A percentile compares a stretch with the other conserved stretches of the same genome.
These are phyloP conservation scores for Mesochorus sp. DNA, from an alignment of 2,888 invertebrate genomes.

Conservation along the genomic window DNA sequence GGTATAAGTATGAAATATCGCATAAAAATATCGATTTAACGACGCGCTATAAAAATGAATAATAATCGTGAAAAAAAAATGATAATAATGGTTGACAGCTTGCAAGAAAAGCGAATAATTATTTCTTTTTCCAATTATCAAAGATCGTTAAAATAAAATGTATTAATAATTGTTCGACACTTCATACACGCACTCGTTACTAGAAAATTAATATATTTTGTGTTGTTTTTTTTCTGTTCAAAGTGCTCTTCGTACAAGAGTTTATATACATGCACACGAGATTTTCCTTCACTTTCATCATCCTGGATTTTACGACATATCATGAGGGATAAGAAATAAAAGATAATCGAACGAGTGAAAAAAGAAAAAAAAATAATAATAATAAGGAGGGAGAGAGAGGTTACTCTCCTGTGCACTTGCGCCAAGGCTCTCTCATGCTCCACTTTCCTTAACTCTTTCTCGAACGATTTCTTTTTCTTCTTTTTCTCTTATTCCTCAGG, in stretches of 20 bases:
- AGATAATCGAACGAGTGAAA: conserved; percentile 41
- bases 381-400: conserved; percentile 38
- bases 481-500: conserved; percentile 47
- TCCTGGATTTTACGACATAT: conserved; percentile 37
- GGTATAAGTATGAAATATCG: no score
- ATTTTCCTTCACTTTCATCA: conserved; percentile 61
- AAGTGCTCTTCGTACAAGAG: background rate
- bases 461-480: conserved; percentile 49
- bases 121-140: background rate
- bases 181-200: conserved; percentile 5
- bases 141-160: no score
- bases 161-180: conserved; percentile 5
- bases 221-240: background rate
- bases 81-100: no score
- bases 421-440: conserved; percentile 54
- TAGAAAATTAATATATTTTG: conserved; percentile 12
- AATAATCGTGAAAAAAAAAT: no score
- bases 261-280: conserved; percentile 12
- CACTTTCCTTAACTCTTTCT: conserved; percentile 64
- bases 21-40: no score
- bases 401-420: conserved; percentile 38
- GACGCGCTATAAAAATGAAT: no score
- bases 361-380: background rate
- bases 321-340: conserved; percentile 35
- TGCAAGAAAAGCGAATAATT: no score